Evolutionary conservation across 92 coral and sea anemone genomes (phyloP).

Genomic region (Phymanthus crucifer): DNA sequence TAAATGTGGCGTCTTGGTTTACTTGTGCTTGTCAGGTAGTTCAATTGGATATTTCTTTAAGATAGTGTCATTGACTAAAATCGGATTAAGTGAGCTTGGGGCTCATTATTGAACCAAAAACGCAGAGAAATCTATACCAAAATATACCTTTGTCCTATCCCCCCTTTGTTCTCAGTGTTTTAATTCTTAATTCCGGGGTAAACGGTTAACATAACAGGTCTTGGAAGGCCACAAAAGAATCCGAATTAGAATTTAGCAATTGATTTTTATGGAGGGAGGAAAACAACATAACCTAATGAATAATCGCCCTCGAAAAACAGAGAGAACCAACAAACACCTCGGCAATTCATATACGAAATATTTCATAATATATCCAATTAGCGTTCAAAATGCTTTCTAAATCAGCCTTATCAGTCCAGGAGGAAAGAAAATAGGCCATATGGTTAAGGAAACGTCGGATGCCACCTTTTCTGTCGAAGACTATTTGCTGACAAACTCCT

Average conservation of each 20-base stretch:
- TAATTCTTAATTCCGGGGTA: not conserved
- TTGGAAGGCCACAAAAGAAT: too few species aligned
- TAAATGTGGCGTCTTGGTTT: not conserved
- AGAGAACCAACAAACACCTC: too few species aligned
- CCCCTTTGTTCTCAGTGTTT: not conserved
- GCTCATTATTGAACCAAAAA: not conserved
- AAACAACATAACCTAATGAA: too few species aligned
- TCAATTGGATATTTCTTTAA: not conserved
- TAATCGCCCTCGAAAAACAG: too few species aligned
- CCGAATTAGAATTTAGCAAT: too few species aligned
- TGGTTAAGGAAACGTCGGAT: not conserved
- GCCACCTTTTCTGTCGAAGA: not conserved
- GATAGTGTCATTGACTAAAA: not conserved
- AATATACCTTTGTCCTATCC: too few species aligned
- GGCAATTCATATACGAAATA: too few species aligned
- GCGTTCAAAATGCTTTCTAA: not conserved
- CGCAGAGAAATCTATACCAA: not conserved
- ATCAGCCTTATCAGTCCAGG: not conserved
- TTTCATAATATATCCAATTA: slow-evolving; percentile 6
- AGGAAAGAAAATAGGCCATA: slow-evolving; percentile 1
- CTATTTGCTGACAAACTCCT: not conserved
- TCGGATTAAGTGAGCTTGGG: not conserved
- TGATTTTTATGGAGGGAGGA: too few species aligned
- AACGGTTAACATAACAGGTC: too few species aligned
- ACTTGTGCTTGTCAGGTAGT: not conserved